These are phyloP conservation scores for Characodon lateralis DNA, from an alignment of 2,797 vertebrate species.

Conservation along the genomic window DNA sequence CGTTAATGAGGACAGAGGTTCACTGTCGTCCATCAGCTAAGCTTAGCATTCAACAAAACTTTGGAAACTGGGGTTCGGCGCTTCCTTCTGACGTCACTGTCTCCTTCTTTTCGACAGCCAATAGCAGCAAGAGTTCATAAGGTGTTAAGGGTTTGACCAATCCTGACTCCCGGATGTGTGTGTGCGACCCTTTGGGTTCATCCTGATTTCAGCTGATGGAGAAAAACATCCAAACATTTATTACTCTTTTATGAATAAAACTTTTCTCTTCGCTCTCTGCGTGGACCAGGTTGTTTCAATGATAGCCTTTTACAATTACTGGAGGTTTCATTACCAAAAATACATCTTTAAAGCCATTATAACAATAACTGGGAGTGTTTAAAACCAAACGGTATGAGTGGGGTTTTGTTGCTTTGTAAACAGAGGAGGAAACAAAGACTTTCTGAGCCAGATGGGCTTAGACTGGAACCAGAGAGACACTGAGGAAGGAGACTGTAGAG, in stretches of 20 bases:
- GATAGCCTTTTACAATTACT: not conserved
- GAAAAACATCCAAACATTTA: not conserved
- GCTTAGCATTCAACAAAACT: conserved; percentile 67
- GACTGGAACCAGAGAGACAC: conserved; percentile 31
- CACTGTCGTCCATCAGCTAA: conserved; percentile 64
- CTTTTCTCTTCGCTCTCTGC: not conserved
- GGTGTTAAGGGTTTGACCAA: conserved; percentile 54
- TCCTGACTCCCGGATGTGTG: not conserved
- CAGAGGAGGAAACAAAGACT: conserved; percentile 18
- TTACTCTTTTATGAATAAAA: not conserved
- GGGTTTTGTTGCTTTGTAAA: conserved; percentile 4
- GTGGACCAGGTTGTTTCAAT: not conserved
- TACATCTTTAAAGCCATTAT: not conserved
- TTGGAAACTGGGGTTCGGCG: conserved; percentile 66
- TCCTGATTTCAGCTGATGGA: conserved; percentile 1
- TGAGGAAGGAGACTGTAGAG: conserved; percentile 14
- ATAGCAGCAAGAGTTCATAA: conserved; percentile 34
- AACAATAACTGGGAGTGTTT: not conserved
- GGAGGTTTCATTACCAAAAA: not conserved
- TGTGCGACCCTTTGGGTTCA: not conserved
- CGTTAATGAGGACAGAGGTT: conserved; percentile 28
- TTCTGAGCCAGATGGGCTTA: conserved; percentile 38
- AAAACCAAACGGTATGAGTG: not conserved
- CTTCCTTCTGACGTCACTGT: conserved; percentile 72
- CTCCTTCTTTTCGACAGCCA: conserved; percentile 36